phyloP scores from a whole-genome alignment of 2,113 vertebrate species.

The Fukomys damarensis region DNA sequence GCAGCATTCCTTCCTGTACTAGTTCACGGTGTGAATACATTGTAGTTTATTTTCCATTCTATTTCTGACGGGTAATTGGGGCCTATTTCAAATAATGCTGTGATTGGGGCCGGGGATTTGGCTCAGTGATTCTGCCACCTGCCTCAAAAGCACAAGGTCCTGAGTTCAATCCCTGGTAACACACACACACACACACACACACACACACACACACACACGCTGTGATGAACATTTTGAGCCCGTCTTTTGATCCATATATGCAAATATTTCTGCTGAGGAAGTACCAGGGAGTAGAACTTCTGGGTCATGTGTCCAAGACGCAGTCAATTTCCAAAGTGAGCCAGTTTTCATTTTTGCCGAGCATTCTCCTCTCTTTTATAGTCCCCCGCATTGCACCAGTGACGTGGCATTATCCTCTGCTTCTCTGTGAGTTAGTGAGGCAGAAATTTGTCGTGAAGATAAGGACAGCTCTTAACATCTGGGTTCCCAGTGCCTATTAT shows the following conservation, averaged over 20 bases:
- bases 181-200: too few species aligned
- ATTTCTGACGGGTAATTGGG: not conserved
- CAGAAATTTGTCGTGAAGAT: not conserved
- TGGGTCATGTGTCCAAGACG: not conserved
- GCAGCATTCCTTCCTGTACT: not conserved
- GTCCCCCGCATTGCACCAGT: too few species aligned
- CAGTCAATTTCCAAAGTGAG: not conserved
- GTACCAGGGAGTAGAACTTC: not conserved
- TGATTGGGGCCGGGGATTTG: too few species aligned
- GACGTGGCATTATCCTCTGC: not conserved
- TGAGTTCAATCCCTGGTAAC: too few species aligned
- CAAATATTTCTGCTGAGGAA: not conserved
- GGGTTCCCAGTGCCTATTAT: not conserved
- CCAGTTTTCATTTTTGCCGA: not conserved
- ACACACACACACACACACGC: too few species aligned
- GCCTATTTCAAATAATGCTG: not conserved
- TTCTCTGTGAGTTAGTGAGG: not conserved
- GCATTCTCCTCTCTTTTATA: accelerated
- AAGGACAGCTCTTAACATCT: not conserved
- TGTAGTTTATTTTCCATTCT: not conserved
- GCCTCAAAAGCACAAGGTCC: too few species aligned
- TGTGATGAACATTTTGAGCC: not conserved
- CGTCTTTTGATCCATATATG: not conserved
- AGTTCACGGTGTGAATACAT: too few species aligned
- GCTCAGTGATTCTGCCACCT: too few species aligned